These are phyloP conservation scores for Akabosia matsudoensis DNA, from an alignment of 1,140 invertebrate species.

Conservation along the genomic window DNA sequence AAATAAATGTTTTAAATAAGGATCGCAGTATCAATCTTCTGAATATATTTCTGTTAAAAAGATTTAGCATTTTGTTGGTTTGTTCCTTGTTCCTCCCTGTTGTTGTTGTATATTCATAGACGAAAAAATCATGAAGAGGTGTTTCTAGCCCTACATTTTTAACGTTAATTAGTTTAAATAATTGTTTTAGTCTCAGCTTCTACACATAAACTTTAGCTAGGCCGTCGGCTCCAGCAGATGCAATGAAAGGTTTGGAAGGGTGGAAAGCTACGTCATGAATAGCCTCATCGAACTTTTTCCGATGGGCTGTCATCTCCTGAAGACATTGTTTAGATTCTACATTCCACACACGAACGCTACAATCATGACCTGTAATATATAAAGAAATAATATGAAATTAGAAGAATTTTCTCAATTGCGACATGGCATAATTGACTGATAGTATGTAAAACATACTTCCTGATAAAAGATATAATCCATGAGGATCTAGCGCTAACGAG, in stretches of 20 bases:
- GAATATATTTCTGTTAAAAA: constrained; percentile 16
- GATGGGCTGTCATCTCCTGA: constrained; percentile 98
- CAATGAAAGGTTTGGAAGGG: constrained; percentile 95
- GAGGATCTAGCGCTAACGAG: constrained; percentile 94
- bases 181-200: not conserved
- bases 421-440: not conserved
- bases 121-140: not conserved
- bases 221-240: constrained; percentile 95
- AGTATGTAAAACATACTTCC: constrained; percentile 73
- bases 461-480: constrained; percentile 95
- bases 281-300: constrained; percentile 99
- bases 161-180: not conserved
- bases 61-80: constrained; percentile 15
- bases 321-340: constrained; percentile 98
- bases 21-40: not conserved
- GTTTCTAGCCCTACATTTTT: not conserved
- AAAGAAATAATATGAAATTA: not conserved
- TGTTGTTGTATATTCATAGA: not conserved
- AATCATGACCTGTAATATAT: constrained; percentile 86
- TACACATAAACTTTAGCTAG: constrained; percentile 89
- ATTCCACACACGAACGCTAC: constrained; percentile 98
- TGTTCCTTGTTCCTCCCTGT: not conserved
- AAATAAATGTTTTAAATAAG: not conserved
- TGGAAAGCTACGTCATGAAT: constrained; percentile 99
- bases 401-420: not conserved